Conservation (phyloP, 2,888 invertebrate genomes). For the Tolmerus cingulatus region DNA sequence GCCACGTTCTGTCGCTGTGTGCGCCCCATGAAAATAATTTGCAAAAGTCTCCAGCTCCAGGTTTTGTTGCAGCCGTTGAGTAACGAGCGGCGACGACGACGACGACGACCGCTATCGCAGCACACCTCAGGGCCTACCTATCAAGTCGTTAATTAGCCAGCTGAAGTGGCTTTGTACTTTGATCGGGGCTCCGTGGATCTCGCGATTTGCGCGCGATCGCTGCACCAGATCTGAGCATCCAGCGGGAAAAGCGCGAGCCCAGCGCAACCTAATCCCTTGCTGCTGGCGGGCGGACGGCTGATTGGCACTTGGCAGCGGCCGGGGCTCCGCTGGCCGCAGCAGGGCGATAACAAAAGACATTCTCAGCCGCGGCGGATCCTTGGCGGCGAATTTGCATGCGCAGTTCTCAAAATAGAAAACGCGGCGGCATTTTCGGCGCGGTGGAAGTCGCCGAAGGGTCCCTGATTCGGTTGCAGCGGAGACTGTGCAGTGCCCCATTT, state of each 20-base stretch:
- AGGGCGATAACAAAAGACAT: background rate
- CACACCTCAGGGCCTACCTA: background rate
- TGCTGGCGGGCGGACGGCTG: background rate
- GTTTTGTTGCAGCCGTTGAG: background rate
- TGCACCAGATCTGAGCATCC: background rate
- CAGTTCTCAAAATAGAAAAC: background rate
- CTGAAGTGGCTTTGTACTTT: slow-evolving; percentile 18
- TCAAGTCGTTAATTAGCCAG: slow-evolving; percentile 13
- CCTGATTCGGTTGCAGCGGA: background rate
- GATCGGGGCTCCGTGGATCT: background rate
- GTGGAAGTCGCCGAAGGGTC: background rate
- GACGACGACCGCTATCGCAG: background rate
- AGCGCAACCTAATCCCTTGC: background rate
- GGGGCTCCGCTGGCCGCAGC: background rate
- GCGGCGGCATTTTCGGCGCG: background rate
- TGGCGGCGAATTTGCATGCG: background rate
- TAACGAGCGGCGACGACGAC: background rate
- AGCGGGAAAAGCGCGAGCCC: background rate
- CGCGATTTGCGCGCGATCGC: background rate
- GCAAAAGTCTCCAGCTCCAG: background rate
- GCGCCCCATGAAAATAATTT: background rate
- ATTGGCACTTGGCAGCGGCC: background rate
- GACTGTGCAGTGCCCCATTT: background rate
- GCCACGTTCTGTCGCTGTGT: background rate
- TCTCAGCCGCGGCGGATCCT: background rate